Evolutionary conservation across 2,888 invertebrate species (phyloP).

Genomic region (Andrena praecox): DNA sequence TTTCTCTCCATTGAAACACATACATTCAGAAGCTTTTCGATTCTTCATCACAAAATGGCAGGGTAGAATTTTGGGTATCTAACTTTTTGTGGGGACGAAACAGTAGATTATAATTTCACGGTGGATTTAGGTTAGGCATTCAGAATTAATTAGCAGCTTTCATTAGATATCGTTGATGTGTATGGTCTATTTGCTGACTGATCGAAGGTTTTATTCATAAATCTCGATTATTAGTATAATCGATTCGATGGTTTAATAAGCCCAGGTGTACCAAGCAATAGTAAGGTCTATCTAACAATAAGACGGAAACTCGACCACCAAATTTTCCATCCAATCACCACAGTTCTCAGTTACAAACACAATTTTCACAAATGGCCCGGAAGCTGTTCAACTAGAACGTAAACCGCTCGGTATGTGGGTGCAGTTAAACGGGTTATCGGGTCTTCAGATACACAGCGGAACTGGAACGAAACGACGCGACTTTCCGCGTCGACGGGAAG

Average conservation of each 20-base stretch:
- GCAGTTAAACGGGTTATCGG: slow-evolving; percentile 60
- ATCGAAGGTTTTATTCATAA: no score
- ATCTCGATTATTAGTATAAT: no score
- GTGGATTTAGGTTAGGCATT: no score
- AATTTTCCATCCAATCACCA: neutral
- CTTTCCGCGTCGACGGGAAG: slow-evolving; percentile 9
- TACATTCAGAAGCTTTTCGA: neutral
- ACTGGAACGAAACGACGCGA: slow-evolving; percentile 31
- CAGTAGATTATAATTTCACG: no score
- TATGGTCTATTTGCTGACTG: no score
- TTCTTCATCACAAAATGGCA: neutral
- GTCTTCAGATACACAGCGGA: slow-evolving; percentile 38
- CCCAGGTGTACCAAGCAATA: no score
- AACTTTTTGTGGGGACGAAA: no score
- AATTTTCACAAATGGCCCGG: slow-evolving; percentile 15
- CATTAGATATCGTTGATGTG: no score
- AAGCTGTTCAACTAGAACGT: slow-evolving; percentile 46
- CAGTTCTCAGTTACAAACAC: neutral
- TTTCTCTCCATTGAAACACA: neutral
- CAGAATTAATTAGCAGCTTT: no score
- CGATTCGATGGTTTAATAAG: no score
- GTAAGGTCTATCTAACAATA: no score
- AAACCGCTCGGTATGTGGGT: slow-evolving; percentile 49
- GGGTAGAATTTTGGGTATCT: no score
- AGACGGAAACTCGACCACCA: neutral